Conservation (phyloP, 1,140 invertebrate genomes). For the Trinorchestia longiramus region DNA sequence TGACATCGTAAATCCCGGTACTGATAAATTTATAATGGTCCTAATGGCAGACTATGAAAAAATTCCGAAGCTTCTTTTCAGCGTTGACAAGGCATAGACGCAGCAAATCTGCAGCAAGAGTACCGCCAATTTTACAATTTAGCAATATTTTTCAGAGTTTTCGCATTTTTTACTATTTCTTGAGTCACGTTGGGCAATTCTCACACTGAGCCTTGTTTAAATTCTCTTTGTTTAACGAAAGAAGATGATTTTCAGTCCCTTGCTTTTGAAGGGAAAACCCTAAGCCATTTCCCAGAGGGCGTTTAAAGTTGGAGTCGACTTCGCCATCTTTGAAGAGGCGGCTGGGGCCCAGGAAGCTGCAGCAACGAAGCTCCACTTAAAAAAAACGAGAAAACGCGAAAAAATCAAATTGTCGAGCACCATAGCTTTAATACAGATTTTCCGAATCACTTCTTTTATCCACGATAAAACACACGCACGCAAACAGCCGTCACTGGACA, state of each 20-base stretch:
- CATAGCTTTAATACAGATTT: conserved; percentile 40
- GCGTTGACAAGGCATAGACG: neutral
- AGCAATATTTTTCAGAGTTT: neutral
- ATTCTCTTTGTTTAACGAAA: neutral
- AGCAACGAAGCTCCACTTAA: conserved; percentile 49
- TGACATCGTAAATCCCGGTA: no score
- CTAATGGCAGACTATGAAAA: neutral
- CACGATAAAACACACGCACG: neutral
- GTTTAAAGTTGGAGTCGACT: conserved; percentile 20
- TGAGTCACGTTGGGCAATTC: neutral
- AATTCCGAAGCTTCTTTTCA: neutral
- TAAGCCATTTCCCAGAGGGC: neutral
- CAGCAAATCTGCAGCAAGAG: neutral
- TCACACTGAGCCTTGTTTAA: neutral
- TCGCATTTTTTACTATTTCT: neutral
- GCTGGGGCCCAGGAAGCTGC: conserved; percentile 43
- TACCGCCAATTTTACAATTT: neutral
- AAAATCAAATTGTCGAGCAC: conserved; percentile 42
- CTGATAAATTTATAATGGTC: neutral
- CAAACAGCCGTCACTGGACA: neutral
- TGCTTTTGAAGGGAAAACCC: neutral
- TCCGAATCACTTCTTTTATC: neutral
- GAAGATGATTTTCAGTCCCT: neutral
- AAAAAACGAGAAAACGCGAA: conserved; percentile 4
- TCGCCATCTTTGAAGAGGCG: conserved; percentile 52